Evolutionary conservation across 2,113 vertebrate genomes (phyloP).

Genomic region (Ploceus nigricollis): DNA sequence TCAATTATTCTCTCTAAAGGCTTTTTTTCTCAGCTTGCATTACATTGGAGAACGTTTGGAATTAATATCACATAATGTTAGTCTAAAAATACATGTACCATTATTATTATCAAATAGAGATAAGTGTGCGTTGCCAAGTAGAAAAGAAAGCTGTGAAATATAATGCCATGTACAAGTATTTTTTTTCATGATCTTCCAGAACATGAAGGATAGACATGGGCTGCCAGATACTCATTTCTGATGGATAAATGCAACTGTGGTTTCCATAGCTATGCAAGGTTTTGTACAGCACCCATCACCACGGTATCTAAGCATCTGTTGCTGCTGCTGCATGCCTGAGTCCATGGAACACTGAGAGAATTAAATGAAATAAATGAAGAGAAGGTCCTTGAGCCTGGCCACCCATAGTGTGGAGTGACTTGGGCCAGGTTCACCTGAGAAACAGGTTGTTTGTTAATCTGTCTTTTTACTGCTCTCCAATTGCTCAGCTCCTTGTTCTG

Average conservation of each 20-base stretch:
- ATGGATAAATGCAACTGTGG: constrained; percentile 26
- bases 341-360: neutral
- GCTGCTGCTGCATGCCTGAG: neutral
- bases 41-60: constrained; percentile 2
- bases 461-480: neutral
- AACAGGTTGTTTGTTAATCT: neutral
- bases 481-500: neutral
- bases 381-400: neutral
- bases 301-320: constrained; percentile 26
- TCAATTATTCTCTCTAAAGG: neutral
- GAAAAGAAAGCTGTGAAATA: constrained; percentile 54
- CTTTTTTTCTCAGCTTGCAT: neutral
- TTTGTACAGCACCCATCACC: constrained; percentile 45
- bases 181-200: constrained; percentile 50
- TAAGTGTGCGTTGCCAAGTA: constrained; percentile 42
- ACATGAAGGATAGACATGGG: constrained; percentile 24
- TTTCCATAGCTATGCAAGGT: constrained; percentile 57
- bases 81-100: constrained; percentile 63
- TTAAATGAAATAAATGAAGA: neutral
- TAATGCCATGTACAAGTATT: neutral
- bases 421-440: neutral
- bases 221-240: constrained; percentile 44
- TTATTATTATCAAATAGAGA: constrained; percentile 60
- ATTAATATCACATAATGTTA: constrained; percentile 49
- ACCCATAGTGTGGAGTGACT: neutral